Base-by-base conservation (phyloP, 2,113 vertebrate genomes). In the Pleuronectes platessa region DNA sequence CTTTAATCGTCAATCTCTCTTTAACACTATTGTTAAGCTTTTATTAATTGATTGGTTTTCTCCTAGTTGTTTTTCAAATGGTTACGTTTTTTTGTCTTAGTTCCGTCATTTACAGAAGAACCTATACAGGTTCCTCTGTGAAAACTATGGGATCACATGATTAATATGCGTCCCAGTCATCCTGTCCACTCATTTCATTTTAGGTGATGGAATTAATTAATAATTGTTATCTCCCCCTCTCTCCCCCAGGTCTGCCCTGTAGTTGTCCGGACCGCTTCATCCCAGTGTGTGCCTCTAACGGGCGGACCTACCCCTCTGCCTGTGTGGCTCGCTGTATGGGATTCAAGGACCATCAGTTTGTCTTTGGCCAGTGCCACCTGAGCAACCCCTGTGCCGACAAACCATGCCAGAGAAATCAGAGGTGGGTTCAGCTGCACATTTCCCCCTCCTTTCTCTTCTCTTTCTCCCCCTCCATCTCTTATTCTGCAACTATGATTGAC, bases 271-370 rank as follows among this genome's bases (percentile, higher is more conserved):
- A 99, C 85, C 95, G 95, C 86, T 99, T 98, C 83, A 95, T 99
- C 60, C 97, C 98, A 0, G 97, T 99, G 1, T 99, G 98, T 72
- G 98, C 96, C 6, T 93, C 93, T 1, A 99, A 98, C 0, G 98
- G 98, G 14, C 97, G 97, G 66, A 99, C 97, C 0, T 99, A 99
- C 45, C 98, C 98, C 75, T 98, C 97, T 1, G 96, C 96, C 0
- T 99, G 98, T 17, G 95, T 98, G 61, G 98, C 98, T 47, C 96
- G 98, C 74, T 99, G 98, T 20, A 93, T 97, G 80, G 97, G 96
- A 21, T 96, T 99, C 79, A 94, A 94, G 73, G 97, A 99, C 90
- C 93, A 94, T 63, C 96, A 98, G 20, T 98, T 97, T 92, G 93
- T 96, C 72, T 99, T 96, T 69, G 98, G 98, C 69, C 94, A 94